These are phyloP conservation scores for Aromia moschata DNA, from an alignment of 2,888 invertebrate species.

Conservation along the genomic window DNA sequence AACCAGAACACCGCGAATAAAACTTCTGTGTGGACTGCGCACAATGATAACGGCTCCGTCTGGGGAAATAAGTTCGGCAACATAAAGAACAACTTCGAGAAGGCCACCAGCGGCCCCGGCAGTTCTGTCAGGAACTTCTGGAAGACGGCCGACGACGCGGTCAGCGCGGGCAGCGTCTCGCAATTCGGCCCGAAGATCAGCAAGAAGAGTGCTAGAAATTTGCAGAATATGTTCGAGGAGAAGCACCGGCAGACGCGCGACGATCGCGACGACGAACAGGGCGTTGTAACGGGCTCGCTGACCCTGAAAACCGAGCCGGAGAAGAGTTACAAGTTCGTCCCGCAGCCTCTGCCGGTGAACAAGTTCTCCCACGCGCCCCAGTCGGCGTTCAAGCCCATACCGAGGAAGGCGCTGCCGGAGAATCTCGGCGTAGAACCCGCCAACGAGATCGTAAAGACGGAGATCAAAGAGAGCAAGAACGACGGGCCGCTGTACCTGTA, in stretches of 20 bases:
- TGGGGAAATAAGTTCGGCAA: conserved; percentile 87
- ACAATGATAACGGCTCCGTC: conserved; percentile 60
- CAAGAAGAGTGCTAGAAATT: conserved; percentile 56
- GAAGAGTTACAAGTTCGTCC: conserved; percentile 63
- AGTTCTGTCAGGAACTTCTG: conserved; percentile 71
- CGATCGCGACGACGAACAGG: conserved; percentile 41
- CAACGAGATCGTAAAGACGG: conserved; percentile 37
- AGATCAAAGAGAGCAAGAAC: conserved; percentile 37
- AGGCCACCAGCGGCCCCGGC: conserved; percentile 60
- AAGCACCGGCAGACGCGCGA: conserved; percentile 52
- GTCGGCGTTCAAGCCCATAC: conserved; percentile 77
- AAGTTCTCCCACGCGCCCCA: conserved; percentile 81
- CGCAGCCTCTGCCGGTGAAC: conserved; percentile 72
- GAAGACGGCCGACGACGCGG: conserved; percentile 69
- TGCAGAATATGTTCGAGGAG: conserved; percentile 61
- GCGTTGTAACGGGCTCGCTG: conserved; percentile 24
- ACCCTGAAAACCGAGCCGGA: conserved; percentile 53
- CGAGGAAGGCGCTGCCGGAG: conserved; percentile 52
- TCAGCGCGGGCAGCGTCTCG: conserved; percentile 49
- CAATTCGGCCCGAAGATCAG: conserved; percentile 60
- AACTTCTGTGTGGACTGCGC: conserved; percentile 51
- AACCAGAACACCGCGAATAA: conserved; percentile 63
- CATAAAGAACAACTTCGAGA: conserved; percentile 84
- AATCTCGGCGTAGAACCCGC: conserved; percentile 16
- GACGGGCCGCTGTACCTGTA: conserved; percentile 56